phyloP scores from a whole-genome alignment of 2,797 vertebrate genomes.

The Hipposideros larvatus region DNA sequence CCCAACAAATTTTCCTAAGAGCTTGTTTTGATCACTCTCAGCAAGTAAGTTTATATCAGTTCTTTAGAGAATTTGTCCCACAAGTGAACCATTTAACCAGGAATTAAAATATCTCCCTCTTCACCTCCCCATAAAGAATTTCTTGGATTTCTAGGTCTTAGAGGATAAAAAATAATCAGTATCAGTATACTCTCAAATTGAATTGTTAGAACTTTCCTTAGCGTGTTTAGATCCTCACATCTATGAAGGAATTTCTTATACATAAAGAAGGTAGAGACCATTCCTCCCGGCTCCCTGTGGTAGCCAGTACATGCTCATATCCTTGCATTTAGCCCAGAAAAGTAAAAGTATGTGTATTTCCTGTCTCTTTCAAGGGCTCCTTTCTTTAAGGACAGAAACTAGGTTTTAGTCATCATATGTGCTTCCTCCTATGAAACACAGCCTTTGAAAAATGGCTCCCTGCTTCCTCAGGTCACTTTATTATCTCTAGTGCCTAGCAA shows the following conservation, averaged over 20 bases:
- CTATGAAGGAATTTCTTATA: neutral
- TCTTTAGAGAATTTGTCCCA: neutral
- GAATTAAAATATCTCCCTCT: neutral
- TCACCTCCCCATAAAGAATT: neutral
- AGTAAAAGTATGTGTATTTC: slow-evolving; percentile 19
- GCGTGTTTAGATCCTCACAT: neutral
- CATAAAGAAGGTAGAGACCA: neutral
- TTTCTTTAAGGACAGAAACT: slow-evolving; percentile 27
- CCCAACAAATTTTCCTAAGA: neutral
- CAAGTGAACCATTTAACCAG: neutral
- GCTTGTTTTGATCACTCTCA: neutral
- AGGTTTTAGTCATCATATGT: neutral
- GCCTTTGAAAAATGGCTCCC: slow-evolving; percentile 44
- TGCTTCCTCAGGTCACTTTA: neutral
- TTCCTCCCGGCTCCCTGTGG: rapidly evolving
- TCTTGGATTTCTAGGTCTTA: slow-evolving; percentile 16
- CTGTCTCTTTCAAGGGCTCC: neutral
- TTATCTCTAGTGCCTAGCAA: neutral
- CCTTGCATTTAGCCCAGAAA: neutral
- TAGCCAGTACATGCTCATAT: rapidly evolving
- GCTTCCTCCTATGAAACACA: slow-evolving; percentile 25
- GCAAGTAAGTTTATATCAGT: neutral
- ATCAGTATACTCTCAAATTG: neutral
- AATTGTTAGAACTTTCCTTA: neutral
- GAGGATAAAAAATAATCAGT: neutral